A percentile compares a stretch with the other conserved stretches of the same genome.
phyloP scores from a whole-genome alignment of 1,140 invertebrate genomes.

The Drosophila sucinea region DNA sequence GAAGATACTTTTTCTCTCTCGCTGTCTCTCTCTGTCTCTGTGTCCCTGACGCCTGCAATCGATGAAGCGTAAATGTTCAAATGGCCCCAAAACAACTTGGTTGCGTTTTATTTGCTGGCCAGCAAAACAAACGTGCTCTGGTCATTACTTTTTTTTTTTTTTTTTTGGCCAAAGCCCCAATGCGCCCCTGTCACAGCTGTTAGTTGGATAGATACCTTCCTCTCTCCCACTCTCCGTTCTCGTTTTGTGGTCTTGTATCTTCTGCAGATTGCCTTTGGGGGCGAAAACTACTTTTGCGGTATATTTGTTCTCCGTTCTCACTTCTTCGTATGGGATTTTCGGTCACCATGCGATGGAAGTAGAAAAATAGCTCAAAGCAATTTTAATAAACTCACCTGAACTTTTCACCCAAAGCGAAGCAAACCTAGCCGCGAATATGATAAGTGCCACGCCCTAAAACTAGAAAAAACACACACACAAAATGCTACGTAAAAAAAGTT shows the following conservation, averaged over 20 bases:
- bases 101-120: constrained; percentile 11
- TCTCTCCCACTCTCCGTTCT: not conserved
- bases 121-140: constrained; percentile 68
- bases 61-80: constrained; percentile 82
- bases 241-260: constrained; percentile 16
- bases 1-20: constrained; percentile 32
- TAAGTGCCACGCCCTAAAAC: constrained; percentile 58
- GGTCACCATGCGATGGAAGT: not conserved
- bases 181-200: constrained; percentile 10
- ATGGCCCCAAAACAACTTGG: constrained; percentile 62
- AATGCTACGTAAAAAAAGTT: constrained; percentile 27
- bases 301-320: constrained; percentile 7
- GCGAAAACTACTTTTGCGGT: constrained; percentile 14
- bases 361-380: constrained; percentile 35
- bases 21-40: constrained; percentile 23
- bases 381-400: constrained; percentile 56
- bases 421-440: constrained; percentile 64
- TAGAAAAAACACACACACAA: constrained; percentile 14
- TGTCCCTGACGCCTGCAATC: constrained; percentile 58
- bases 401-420: constrained; percentile 28
- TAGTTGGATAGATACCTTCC: constrained; percentile 3
- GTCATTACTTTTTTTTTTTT: constrained; percentile 59
- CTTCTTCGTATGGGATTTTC: constrained; percentile 3
- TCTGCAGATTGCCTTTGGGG: constrained; percentile 9
- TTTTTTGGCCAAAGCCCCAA: constrained; percentile 3